A percentile compares a stretch with the other conserved stretches of the same genome.
Evolutionary conservation across 2,888 invertebrate genomes (phyloP).

Genomic region (Melangyna quadrimaculata): DNA sequence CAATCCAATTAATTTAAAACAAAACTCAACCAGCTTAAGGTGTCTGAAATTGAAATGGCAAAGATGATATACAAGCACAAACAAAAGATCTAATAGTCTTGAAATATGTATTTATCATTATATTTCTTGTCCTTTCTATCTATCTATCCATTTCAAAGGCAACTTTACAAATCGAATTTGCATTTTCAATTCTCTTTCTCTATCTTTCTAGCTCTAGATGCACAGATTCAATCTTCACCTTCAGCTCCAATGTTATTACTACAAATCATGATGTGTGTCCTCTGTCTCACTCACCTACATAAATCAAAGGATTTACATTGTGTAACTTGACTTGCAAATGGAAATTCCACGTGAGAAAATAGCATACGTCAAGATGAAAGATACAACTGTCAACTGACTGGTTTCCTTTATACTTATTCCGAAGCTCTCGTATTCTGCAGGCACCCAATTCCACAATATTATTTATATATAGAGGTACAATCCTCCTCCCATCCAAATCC

Average conservation of each 20-base stretch:
- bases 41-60: not conserved
- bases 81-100: not conserved
- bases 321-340: constrained; percentile 32
- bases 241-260: constrained; percentile 23
- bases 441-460: not conserved
- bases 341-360: constrained; percentile 44
- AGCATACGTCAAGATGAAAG: constrained; percentile 38
- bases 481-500: not conserved
- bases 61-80: not conserved
- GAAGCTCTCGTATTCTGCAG: not conserved
- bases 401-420: constrained; percentile 4
- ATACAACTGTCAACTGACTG: constrained; percentile 40
- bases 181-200: constrained; percentile 9
- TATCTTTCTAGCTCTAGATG: too few species aligned
- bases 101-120: not conserved
- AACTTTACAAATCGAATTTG: constrained; percentile 14
- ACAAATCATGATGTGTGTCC: constrained; percentile 4
- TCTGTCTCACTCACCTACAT: not conserved
- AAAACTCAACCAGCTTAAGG: not conserved
- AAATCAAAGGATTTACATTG: constrained; percentile 39
- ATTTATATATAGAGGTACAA: too few species aligned
- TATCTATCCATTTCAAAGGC: constrained; percentile 4
- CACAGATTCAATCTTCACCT: constrained; percentile 24
- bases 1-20: not conserved
- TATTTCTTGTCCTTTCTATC: not conserved